These are phyloP conservation scores for Carassius carassius DNA, from an alignment of 2,113 vertebrate species.

Conservation along the genomic window DNA sequence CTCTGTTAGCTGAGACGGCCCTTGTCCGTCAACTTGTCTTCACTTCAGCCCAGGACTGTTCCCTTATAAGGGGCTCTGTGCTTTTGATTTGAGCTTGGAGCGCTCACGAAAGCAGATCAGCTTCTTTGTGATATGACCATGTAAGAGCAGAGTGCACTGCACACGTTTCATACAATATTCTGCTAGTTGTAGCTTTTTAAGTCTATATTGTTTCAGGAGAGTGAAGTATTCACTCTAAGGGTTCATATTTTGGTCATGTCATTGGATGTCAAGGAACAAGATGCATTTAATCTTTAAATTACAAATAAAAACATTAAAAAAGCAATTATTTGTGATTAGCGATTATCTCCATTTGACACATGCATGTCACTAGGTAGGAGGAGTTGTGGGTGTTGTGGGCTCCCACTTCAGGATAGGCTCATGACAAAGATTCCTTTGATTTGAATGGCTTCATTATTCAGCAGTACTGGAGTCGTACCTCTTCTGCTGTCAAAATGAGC, in stretches of 20 bases:
- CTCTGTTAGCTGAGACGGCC: slow-evolving; percentile 18
- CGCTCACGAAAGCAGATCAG: slow-evolving; percentile 57
- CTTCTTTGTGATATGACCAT: slow-evolving; percentile 69
- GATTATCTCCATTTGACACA: not conserved
- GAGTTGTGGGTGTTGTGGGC: not conserved
- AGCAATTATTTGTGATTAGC: not conserved
- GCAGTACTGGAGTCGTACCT: not conserved
- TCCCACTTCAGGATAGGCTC: not conserved
- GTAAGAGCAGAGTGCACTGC: slow-evolving; percentile 63
- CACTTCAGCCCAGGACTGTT: slow-evolving; percentile 62
- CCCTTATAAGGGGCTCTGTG: slow-evolving; percentile 71
- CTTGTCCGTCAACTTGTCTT: slow-evolving; percentile 51
- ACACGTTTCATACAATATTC: not conserved
- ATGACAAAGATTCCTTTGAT: slow-evolving; percentile 1
- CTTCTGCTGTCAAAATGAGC: not conserved
- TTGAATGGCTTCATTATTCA: slow-evolving; percentile 1
- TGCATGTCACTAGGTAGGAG: not conserved
- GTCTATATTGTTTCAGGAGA: not conserved
- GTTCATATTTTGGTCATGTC: not conserved
- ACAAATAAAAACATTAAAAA: not conserved
- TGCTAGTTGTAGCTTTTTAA: not conserved
- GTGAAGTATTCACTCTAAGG: not conserved
- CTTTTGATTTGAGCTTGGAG: slow-evolving; percentile 54
- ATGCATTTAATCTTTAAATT: not conserved
- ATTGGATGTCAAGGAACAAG: not conserved